Evolutionary conservation across 2,888 invertebrate genomes (phyloP), one percentile per base, ranked within the genome.

Genomic region (Thera obeliscata): DNA sequence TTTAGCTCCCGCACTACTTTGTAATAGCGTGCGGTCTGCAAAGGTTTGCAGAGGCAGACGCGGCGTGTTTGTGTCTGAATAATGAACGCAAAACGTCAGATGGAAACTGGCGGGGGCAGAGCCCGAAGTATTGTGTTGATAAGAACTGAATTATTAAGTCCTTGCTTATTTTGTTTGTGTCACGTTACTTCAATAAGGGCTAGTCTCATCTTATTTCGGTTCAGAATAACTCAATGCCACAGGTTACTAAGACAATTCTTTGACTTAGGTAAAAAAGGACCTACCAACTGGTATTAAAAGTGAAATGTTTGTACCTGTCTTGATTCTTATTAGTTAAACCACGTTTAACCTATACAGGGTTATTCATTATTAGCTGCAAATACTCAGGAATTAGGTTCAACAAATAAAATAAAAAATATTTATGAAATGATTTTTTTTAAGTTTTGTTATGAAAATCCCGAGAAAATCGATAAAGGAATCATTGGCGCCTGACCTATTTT

Each of bases 51-150:
- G 70, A 78, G 56, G 56, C 56, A 41, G 72, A 75, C 71, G 64
- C 71, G 71, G 64, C 67, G 59, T 74, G 78, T 81, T 77, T 78
- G 77, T 75, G 77, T 75, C 69, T 83, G 80, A 83, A 86, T 84
- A 83, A 84, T 82, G 77, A 74, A 83, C 69, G 71, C 64, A 66
- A 63, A 61, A 43, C 57, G 59, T 41, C 56, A 64, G 60, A 22
- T 22, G 65, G 50, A 55, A 59, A 22, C 66, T 41, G 52, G 33
- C 9, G 65, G 41, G 35, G 54, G 36, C 48, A 64, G 56, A 58
- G 46, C 56, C 58, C 52, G 56, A 63, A 41, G 66, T 56, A 66
- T 69, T 67, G 66, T 70, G 67, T 68, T 69, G 71, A 67, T 64
- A 67, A 65, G 64, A 67, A 61, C 61, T 69, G 69, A 70, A 73